Conservation (phyloP, 2,113 vertebrate species). For the Dolichotis patagonum region DNA sequence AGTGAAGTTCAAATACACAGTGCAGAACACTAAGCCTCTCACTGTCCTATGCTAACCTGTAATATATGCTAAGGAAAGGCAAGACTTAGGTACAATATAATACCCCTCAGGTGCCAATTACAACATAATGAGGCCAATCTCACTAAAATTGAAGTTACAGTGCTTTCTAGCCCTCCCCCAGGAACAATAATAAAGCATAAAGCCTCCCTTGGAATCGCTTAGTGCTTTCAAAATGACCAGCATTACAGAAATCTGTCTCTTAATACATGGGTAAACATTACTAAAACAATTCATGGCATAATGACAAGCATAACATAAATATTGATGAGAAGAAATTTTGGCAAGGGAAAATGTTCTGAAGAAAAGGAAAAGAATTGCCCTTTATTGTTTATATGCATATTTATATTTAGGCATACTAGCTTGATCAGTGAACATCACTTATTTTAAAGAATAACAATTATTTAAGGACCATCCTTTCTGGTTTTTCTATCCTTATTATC, state of each 20-base stretch:
- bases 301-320: not conserved
- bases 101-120: not conserved
- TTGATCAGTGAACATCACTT: not conserved
- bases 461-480: not conserved
- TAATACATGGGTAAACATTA: slow-evolving; percentile 35
- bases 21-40: not conserved
- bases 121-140: slow-evolving; percentile 24
- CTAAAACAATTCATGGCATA: slow-evolving; percentile 35
- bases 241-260: slow-evolving; percentile 43
- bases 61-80: slow-evolving; percentile 22
- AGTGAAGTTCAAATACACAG: not conserved
- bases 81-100: not conserved
- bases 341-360: not conserved
- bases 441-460: not conserved
- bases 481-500: not conserved
- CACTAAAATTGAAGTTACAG: not conserved
- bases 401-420: not conserved
- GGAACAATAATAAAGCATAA: slow-evolving; percentile 37
- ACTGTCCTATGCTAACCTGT: not conserved
- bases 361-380: not conserved
- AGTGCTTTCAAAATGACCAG: slow-evolving; percentile 43
- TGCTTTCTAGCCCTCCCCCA: not conserved
- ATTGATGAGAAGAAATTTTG: not conserved
- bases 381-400: not conserved
- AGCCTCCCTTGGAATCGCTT: not conserved